Evolutionary conservation across 2,888 invertebrate genomes (phyloP), one percentile per base, ranked within the genome.

Genomic region (Ornithoptera priamus): DNA sequence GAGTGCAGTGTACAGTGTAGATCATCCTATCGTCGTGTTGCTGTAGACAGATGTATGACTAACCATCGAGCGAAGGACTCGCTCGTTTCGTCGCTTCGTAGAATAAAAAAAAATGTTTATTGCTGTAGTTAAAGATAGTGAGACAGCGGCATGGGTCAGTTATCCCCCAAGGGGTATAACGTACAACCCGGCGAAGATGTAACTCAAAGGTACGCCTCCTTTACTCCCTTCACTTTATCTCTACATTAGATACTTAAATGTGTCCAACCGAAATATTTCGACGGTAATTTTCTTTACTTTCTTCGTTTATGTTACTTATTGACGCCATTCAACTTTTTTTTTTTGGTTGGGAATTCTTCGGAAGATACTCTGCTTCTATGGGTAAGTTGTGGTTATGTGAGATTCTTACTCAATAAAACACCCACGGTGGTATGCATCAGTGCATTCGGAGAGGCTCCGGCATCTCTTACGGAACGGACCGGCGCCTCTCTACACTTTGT

Each of bases 101-200:
- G 12, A 56, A 56, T 7, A 56, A n/a, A 56, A 57, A 57, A 57
- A 57, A 18, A 50, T 50, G 5, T 50, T 50, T 18, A 50, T 5
- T 17, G 50, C 59, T 46, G 56, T 58, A 65, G 42, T 60, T 63
- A 24, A 63, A 71, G 66, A 69, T 73, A 74, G 70, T 66, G 66
- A 60, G 61, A 22, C 69, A 58, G 30, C 71, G 58, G 72, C 58
- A 57, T 17, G 69, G 73, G 76, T 72, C 72, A 75, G 75, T 72
- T 67, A 66, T 80, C 30, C 79, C 81, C 81, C 65, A 75, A 77
- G 81, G 72, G 72, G 65, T 42, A 80, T 82, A 82, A 84, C 80
- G 80, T 81, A 83, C 79, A 76, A 77, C 77, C 46, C 74, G 70
- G 60, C 70, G 73, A 65, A 72, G 77, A 75, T 76, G 77, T 85